Percentiles rank a stretch among this genome's conserved stretches.
Evolutionary conservation across 2,797 vertebrate species (phyloP).

Genomic region (Chaetophractus vellerosus): DNA sequence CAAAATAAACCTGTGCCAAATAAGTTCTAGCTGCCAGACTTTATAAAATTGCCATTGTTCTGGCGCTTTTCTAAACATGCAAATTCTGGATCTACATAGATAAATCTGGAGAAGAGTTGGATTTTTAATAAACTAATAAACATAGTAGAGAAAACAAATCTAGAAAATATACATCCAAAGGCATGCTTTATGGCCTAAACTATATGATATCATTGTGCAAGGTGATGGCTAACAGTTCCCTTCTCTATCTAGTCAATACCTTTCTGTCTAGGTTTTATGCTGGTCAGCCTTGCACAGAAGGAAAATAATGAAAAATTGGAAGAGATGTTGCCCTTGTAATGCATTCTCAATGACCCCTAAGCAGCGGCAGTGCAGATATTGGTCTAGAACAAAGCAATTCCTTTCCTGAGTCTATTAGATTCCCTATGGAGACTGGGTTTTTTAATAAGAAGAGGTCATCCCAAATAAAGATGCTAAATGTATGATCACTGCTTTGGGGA

Average conservation of each 20-base stretch:
- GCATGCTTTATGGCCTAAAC: conserved; percentile 11
- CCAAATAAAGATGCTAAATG: conserved; percentile 60
- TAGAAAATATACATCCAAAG: conserved; percentile 27
- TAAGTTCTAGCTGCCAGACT: conserved; percentile 5
- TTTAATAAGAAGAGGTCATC: conserved; percentile 61
- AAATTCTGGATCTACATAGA: not conserved
- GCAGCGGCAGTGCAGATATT: conserved; percentile 60
- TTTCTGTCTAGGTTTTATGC: conserved; percentile 68
- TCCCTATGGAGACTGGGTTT: conserved; percentile 1
- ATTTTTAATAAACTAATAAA: conserved; percentile 51
- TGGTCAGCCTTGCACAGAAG: not conserved
- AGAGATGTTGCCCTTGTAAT: conserved; percentile 59
- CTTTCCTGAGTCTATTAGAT: conserved; percentile 37
- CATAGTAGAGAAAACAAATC: not conserved
- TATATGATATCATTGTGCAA: not conserved
- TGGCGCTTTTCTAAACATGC: not conserved
- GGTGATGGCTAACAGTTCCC: not conserved
- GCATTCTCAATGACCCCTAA: conserved; percentile 61
- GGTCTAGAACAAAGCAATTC: conserved; percentile 69
- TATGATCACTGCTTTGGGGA: conserved; percentile 64
- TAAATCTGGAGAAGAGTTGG: conserved; percentile 28
- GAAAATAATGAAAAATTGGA: conserved; percentile 56
- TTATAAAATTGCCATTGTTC: not conserved
- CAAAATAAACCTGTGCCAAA: conserved; percentile 49
- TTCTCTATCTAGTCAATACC: conserved; percentile 29